Evolutionary conservation across 2,113 vertebrate genomes (phyloP).

Genomic region (Oryzias curvinotus): DNA sequence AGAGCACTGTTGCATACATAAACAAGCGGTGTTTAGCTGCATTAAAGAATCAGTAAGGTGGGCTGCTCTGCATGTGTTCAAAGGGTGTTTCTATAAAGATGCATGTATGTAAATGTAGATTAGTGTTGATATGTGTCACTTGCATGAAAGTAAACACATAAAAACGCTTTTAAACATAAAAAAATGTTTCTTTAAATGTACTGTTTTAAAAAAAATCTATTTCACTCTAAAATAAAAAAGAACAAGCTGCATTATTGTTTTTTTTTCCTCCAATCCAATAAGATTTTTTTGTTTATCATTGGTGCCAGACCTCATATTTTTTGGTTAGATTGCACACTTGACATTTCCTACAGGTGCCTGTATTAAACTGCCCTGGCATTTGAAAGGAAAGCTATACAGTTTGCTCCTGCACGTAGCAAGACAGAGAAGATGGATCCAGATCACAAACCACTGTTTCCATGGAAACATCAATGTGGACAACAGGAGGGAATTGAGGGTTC

Average conservation of each 20-base stretch:
- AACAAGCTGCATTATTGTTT: conserved; percentile 6
- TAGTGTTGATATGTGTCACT: conserved; percentile 8
- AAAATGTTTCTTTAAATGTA: no score
- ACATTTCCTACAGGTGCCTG: conserved; percentile 59
- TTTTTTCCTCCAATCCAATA: conserved; percentile 24
- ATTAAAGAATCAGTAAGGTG: conserved; percentile 1
- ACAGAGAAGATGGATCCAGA: conserved; percentile 28
- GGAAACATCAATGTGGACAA: conserved; percentile 63
- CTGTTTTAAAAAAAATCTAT: no score
- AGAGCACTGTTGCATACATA: conserved; percentile 56
- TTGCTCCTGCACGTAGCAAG: conserved; percentile 16
- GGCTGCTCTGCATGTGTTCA: conserved; percentile 3
- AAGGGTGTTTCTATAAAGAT: not conserved
- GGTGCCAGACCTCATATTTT: conserved; percentile 36
- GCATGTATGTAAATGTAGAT: not conserved
- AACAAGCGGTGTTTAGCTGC: conserved; percentile 5
- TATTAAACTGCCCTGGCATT: conserved; percentile 62
- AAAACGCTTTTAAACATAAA: no score
- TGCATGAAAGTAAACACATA: not conserved
- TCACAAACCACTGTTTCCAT: conserved; percentile 65
- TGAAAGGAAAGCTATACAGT: conserved; percentile 30
- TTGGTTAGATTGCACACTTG: conserved; percentile 21
- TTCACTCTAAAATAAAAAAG: conserved; percentile 5
- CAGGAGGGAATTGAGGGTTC: conserved; percentile 21
- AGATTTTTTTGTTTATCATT: conserved; percentile 32